Evolutionary conservation across 2,113 vertebrate genomes (phyloP), one percentile per base, ranked within the genome.

Genomic region (Meleagris gallopavo): DNA sequence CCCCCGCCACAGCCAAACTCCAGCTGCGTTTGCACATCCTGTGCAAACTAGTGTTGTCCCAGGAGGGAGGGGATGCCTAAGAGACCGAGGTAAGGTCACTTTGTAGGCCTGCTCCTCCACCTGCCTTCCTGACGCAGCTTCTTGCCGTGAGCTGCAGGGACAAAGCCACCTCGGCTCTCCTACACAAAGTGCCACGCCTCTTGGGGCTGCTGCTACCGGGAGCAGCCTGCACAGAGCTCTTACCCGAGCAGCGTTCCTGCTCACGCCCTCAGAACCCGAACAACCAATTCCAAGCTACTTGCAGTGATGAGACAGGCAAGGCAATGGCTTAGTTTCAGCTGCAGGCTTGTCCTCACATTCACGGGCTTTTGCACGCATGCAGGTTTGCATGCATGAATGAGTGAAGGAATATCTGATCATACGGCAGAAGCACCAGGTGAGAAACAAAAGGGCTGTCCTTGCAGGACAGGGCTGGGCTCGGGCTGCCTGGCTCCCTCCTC

Each of bases 91-190:
- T 22, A 58, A 3, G 11, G 32, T 60, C 58, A 69, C 0, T 0
- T 22, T 45, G 30, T 17, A 38, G 34, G 40, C 11, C 14, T 66
- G 19, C 18, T 30, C 36, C 9, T 82, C 22, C 30, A 14, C 22
- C 21, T 34, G 48, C 52, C 29, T 38, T 67, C 43, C 34, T 0
- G 3, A 71, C 32, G 52, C 38, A 9, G 9, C 6, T 76, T 88
- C 52, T 43, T 41, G 14, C 20, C 70, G 11, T 0, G 0, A 76
- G 34, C 21, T 7, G 9, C 1, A 0, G 14, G n/a, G 18, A 29
- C 34, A 55, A 36, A 0, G 2, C 13, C 1, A 0, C 9, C 71
- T 54, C 32, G n/a, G 18, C 15, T 38, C 41, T 79, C 25, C 24
- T 11, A 16, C 29, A 54, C 7, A 6, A 76, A 64, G 34, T 1